These are phyloP conservation scores for Heterotis niloticus DNA, from an alignment of 2,113 vertebrate species.

Conservation along the genomic window DNA sequence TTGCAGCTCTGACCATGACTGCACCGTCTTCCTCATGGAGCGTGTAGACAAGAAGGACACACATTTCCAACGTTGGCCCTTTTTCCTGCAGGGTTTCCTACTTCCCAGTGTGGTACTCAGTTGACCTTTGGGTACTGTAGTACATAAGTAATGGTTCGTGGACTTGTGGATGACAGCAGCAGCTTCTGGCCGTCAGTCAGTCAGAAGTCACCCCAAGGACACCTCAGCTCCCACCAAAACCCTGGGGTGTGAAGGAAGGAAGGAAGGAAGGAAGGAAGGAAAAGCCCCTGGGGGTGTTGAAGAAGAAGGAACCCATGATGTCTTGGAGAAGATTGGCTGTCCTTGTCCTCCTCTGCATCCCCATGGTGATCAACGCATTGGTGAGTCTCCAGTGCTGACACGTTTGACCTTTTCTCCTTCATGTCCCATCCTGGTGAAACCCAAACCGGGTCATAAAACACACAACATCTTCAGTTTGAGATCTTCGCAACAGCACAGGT, in stretches of 20 bases:
- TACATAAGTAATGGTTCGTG: constrained; percentile 5
- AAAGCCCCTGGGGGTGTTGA: neutral
- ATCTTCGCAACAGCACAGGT: too few species aligned
- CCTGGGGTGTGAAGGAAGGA: constrained; percentile 26
- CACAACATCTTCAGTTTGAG: constrained; percentile 15
- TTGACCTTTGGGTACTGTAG: neutral
- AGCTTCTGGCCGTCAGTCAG: neutral
- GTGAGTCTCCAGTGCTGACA: constrained; percentile 49
- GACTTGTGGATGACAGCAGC: neutral
- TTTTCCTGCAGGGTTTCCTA: neutral
- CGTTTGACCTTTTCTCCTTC: constrained; percentile 5
- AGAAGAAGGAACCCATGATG: constrained; percentile 40
- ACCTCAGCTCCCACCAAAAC: neutral
- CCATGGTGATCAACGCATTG: constrained; percentile 48
- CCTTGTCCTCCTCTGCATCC: constrained; percentile 47
- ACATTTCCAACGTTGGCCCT: neutral
- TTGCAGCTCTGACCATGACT: neutral
- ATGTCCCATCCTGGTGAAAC: neutral
- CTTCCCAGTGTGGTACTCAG: neutral
- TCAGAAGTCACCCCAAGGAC: neutral
- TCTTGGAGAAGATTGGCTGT: constrained; percentile 26
- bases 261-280: constrained; percentile 26
- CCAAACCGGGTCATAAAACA: neutral
- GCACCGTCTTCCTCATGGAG: neutral
- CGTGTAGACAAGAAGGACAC: neutral